Base-by-base conservation (phyloP, 1,140 invertebrate genomes). In the Drosophila insularis region DNA sequence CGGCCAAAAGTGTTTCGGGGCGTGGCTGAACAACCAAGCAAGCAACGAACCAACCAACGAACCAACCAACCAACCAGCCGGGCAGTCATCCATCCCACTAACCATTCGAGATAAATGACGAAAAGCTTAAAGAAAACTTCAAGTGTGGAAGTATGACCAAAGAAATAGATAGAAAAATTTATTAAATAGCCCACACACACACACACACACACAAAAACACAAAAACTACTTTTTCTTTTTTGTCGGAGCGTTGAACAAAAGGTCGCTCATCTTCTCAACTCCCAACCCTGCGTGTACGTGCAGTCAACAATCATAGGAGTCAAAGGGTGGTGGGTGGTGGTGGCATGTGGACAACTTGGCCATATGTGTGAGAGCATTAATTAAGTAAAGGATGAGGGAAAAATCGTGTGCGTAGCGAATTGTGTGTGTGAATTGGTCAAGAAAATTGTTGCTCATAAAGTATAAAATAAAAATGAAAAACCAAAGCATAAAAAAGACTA, bases 1-100 rank as follows among this genome's bases (percentile, higher is more conserved):
- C 84, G 73, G 76, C 69, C 55, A 58, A 58, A 58, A 58, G 55
- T 58, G 55, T 58, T 58, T 58, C 31, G 55, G 55, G 55, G 55
- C 55, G 55, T 58, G 31, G 55, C 31, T 17, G 31, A 58, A 19
- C 54, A 56, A 50, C 17, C 43, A 21, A 21, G 7, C 43, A 50
- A 50, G 7, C 43, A 21, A 21, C 17, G 17, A 21, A 21, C 17
- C 43, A 19, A 46, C 5, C 43, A 40, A 40, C 39, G 13, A 40
- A 40, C 39, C 37, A 43, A 43, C 40, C 40, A 43, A n/a, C 14
- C 40, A 43, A 14, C 40, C n/a, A 43, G 5, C 14, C n/a, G 6
- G 40, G 13, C 14, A 50, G 43, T 19, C 43, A 50, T 50, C 43
- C 43, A 50, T 50, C 14, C 43, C 43, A 21, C 43, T 2, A 21